These are phyloP conservation scores for Metalampra italica DNA, from an alignment of 2,888 invertebrate genomes.

Conservation along the genomic window DNA sequence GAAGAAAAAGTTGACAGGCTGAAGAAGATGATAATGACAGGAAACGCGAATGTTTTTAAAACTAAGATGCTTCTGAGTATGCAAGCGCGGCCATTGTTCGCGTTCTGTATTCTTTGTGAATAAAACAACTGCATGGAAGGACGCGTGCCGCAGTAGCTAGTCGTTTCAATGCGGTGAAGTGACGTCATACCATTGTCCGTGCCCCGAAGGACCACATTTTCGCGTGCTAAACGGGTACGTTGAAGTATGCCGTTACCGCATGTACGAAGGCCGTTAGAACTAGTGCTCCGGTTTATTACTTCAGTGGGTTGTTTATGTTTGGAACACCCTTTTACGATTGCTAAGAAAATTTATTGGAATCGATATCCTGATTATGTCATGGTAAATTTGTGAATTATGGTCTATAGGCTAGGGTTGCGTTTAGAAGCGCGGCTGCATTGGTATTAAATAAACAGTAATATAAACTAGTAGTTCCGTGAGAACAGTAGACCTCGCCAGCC, in stretches of 20 bases:
- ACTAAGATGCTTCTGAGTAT: not conserved
- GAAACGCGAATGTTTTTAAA: not conserved
- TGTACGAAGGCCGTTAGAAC: not conserved
- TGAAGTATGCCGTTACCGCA: not conserved
- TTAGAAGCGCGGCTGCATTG: too few species aligned
- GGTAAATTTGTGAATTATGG: too few species aligned
- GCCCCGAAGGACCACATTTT: conserved; percentile 9
- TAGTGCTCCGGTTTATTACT: not conserved
- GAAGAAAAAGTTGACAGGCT: not conserved
- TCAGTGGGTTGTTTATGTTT: not conserved
- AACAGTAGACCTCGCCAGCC: too few species aligned
- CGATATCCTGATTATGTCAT: too few species aligned
- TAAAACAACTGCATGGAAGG: not conserved
- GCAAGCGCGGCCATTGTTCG: not conserved
- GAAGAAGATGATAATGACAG: too few species aligned
- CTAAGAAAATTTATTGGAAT: too few species aligned
- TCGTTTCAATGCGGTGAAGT: not conserved
- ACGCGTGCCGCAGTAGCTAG: conserved; percentile 13
- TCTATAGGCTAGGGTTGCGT: too few species aligned
- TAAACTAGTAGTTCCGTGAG: too few species aligned
- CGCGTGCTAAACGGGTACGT: conserved; percentile 5
- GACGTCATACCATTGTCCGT: conserved; percentile 1
- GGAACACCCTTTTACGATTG: not conserved
- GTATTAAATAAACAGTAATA: too few species aligned
- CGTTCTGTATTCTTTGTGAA: not conserved